These are phyloP conservation scores for Cyphomyrus discorhynchus DNA, from an alignment of 2,113 vertebrate genomes.

Conservation along the genomic window DNA sequence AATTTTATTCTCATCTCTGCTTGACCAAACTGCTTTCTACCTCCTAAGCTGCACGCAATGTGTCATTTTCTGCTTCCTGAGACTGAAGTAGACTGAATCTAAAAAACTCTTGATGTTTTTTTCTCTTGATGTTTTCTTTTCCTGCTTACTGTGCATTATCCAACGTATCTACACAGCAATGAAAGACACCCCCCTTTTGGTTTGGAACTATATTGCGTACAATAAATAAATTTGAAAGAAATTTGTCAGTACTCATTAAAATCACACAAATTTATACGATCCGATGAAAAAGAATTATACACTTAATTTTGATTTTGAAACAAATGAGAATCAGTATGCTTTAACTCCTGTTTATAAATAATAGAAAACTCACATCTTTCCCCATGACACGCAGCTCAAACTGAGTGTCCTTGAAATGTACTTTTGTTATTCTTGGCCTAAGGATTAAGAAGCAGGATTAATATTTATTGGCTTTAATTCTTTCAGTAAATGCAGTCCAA, in stretches of 20 bases:
- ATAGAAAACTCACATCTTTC: constrained; percentile 79
- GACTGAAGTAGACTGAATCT: neutral
- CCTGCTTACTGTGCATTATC: neutral
- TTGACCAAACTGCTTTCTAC: neutral
- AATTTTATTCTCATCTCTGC: neutral
- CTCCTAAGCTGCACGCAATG: neutral
- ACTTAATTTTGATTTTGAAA: neutral
- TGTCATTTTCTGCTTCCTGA: neutral
- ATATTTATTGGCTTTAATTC: neutral
- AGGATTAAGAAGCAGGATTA: constrained; percentile 25
- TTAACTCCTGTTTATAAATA: constrained; percentile 11
- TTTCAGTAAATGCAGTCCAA: neutral
- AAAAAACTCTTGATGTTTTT: neutral
- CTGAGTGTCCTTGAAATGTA: constrained; percentile 83
- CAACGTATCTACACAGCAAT: neutral
- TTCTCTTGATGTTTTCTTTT: neutral
- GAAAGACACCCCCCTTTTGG: neutral
- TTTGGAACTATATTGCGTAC: neutral
- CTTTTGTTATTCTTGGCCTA: constrained; percentile 86
- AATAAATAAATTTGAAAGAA: neutral
- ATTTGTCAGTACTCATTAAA: neutral
- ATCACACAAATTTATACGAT: neutral
- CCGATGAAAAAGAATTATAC: neutral
- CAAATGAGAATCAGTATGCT: neutral
- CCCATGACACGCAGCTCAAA: constrained; percentile 82